These are phyloP conservation scores for Tillus elongatus DNA, from an alignment of 2,888 invertebrate species.

Conservation along the genomic window DNA sequence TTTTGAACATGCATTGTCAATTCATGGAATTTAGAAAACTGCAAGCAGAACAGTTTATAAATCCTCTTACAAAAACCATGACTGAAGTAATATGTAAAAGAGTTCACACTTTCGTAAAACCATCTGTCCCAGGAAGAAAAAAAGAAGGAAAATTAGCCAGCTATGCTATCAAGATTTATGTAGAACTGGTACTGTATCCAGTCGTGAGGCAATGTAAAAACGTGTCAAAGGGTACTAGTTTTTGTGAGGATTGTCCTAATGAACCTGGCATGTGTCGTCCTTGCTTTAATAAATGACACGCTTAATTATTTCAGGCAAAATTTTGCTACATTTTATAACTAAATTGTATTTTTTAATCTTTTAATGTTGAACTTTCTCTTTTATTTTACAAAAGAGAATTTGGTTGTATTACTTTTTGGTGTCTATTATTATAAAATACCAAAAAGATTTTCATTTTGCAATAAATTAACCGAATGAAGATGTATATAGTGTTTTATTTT, in stretches of 20 bases:
- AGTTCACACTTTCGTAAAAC: constrained; percentile 14
- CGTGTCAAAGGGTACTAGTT: constrained; percentile 11
- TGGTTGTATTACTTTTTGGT: too few species aligned
- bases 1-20: constrained; percentile 8
- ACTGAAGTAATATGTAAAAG: constrained; percentile 6
- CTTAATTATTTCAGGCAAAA: constrained; percentile 5
- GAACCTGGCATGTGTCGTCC: constrained; percentile 12
- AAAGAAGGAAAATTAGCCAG: constrained; percentile 13
- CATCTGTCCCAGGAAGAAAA: too few species aligned
- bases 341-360: too few species aligned
- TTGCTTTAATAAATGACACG: constrained; percentile 17
- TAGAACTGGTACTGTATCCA: too few species aligned
- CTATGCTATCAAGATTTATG: constrained; percentile 12
- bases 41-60: constrained; percentile 5
- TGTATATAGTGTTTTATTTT: too few species aligned
- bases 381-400: background rate
- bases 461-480: too few species aligned
- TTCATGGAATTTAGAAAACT: constrained; percentile 13
- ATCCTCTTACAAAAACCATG: too few species aligned
- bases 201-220: constrained; percentile 14
- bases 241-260: too few species aligned
- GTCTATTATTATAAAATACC: too few species aligned
- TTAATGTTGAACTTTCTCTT: too few species aligned
- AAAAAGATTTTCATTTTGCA: too few species aligned
- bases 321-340: too few species aligned